A percentile compares a stretch with the other conserved stretches of the same genome.
Conservation (phyloP, 1,140 invertebrate species). For the Diachasma alloeum region DNA sequence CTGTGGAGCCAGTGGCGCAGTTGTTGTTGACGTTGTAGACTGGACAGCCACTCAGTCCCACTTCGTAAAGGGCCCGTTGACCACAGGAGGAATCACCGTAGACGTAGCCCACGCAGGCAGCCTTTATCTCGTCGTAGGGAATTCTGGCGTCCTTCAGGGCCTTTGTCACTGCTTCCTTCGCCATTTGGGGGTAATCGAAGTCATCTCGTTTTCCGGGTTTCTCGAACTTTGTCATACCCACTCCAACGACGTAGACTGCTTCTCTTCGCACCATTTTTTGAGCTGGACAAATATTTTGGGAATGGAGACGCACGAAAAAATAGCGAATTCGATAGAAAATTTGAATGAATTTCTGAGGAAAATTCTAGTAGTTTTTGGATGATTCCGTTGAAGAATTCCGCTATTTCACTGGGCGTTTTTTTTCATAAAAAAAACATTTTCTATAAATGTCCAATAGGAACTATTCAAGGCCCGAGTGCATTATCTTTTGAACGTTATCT, state of each 20-base stretch:
- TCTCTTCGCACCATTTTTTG: slow-evolving; percentile 59
- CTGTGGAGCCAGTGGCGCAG: slow-evolving; percentile 95
- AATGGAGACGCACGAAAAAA: no score
- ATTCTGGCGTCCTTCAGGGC: slow-evolving; percentile 88
- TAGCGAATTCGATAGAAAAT: no score
- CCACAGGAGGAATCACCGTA: slow-evolving; percentile 97
- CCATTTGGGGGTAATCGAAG: slow-evolving; percentile 95
- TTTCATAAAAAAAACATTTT: no score
- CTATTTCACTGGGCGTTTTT: no score
- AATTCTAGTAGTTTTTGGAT: no score
- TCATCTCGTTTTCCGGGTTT: slow-evolving; percentile 85
- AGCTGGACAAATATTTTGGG: background rate
- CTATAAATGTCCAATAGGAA: no score
- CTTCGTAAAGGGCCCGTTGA: slow-evolving; percentile 91
- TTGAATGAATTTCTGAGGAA: no score
- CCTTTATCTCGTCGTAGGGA: slow-evolving; percentile 82
- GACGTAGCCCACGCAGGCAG: slow-evolving; percentile 93
- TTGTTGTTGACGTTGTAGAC: slow-evolving; percentile 99
- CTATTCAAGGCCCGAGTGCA: no score
- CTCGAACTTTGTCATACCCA: slow-evolving; percentile 97
- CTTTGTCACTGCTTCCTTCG: slow-evolving; percentile 89
- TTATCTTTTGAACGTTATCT: no score
- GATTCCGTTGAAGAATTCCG: no score
- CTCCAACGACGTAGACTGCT: slow-evolving; percentile 91
- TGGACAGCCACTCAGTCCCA: slow-evolving; percentile 97